These are phyloP conservation scores for Caenorhabditis afra DNA, from an alignment of 2,888 invertebrate genomes.

Conservation along the genomic window DNA sequence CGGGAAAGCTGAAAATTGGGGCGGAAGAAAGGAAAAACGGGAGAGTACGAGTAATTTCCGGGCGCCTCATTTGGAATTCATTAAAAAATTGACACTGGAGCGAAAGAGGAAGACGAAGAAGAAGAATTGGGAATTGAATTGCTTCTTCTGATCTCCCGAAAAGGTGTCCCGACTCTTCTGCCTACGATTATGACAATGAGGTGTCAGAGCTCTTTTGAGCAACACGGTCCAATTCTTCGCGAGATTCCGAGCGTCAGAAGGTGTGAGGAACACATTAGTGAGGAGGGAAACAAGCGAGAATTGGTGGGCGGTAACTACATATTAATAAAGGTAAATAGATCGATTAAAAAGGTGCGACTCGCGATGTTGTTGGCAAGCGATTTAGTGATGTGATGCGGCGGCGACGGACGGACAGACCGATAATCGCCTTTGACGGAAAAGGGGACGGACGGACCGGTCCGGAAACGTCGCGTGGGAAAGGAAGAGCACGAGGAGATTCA, in stretches of 20 bases:
- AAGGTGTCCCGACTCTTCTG: not conserved
- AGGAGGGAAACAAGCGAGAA: not conserved
- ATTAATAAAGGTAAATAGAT: slow-evolving; percentile 28
- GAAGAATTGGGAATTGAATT: no score
- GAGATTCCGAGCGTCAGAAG: slow-evolving; percentile 3
- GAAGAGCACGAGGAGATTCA: not conserved
- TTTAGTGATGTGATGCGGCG: slow-evolving; percentile 36
- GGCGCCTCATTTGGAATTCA: slow-evolving; percentile 44
- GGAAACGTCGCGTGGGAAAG: slow-evolving; percentile 8
- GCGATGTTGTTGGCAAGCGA: slow-evolving; percentile 29
- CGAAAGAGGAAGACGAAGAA: not conserved
- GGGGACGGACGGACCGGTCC: slow-evolving; percentile 25
- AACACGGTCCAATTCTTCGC: no score
- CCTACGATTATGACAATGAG: not conserved
- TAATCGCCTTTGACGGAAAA: slow-evolving; percentile 51
- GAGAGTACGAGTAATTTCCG: slow-evolving; percentile 27
- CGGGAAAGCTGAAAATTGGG: not conserved
- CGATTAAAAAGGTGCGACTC: slow-evolving; percentile 53
- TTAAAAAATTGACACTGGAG: slow-evolving; percentile 15
- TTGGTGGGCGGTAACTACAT: not conserved
- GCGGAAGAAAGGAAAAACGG: not conserved
- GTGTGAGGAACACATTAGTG: slow-evolving; percentile 16
- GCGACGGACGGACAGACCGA: slow-evolving; percentile 15
- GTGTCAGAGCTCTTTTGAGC: not conserved
- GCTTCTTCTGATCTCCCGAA: no score